A percentile compares a stretch with the other conserved stretches of the same genome.
Conservation (phyloP, 1,140 invertebrate genomes). For the Diprion similis region DNA sequence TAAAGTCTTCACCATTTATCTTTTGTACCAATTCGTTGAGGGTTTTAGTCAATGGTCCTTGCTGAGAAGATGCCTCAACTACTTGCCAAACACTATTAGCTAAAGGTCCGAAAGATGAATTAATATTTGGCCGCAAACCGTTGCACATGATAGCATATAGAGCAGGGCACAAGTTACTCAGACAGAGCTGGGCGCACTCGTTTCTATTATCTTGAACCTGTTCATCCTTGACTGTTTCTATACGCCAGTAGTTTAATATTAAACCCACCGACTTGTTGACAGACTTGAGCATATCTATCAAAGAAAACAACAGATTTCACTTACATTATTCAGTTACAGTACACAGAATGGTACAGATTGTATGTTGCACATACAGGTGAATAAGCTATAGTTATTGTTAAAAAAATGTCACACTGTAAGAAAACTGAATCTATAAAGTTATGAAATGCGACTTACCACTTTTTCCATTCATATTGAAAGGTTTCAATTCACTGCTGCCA, state of each 20-base stretch:
- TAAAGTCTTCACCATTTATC: constrained; percentile 83
- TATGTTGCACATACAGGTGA: too few relatives aligned
- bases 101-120: constrained; percentile 86
- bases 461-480: constrained; percentile 49
- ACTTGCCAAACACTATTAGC: constrained; percentile 90
- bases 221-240: constrained; percentile 41
- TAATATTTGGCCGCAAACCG: constrained; percentile 79
- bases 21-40: constrained; percentile 85
- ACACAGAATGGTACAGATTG: too few relatives aligned
- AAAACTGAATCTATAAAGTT: neutral
- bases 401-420: neutral
- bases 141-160: constrained; percentile 84
- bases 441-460: constrained; percentile 39
- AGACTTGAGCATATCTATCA: constrained; percentile 68
- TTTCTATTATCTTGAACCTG: constrained; percentile 49
- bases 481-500: constrained; percentile 35
- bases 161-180: constrained; percentile 81
- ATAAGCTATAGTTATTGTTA: neutral
- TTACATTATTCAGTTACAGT: constrained; percentile 16
- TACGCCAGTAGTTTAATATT: constrained; percentile 63
- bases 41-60: constrained; percentile 84
- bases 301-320: constrained; percentile 32
- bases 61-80: constrained; percentile 86
- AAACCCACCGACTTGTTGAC: constrained; percentile 73
- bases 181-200: constrained; percentile 72